Percentiles rank a stretch among this genome's conserved stretches.
phyloP scores from a whole-genome alignment of 2,888 invertebrate species.

The Frankliniella fusca region DNA sequence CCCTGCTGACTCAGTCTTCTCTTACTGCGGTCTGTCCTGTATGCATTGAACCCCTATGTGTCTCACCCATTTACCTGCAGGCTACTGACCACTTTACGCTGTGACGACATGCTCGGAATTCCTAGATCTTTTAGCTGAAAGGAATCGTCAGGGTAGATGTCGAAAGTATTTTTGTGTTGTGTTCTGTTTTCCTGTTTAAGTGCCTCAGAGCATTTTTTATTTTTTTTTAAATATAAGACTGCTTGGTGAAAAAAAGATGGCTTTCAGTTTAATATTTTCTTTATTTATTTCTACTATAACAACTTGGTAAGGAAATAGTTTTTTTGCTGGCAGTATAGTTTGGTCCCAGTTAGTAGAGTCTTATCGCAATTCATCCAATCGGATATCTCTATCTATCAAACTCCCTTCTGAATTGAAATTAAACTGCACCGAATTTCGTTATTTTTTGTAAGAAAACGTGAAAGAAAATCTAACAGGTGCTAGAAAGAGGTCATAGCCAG shows the following conservation, averaged over 20 bases:
- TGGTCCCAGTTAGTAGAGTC: too few species aligned
- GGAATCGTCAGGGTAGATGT: not conserved
- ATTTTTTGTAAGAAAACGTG: too few species aligned
- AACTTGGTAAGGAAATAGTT: not conserved
- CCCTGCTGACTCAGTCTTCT: not conserved
- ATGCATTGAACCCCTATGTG: not conserved
- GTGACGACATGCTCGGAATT: not conserved
- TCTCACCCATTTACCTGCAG: too few species aligned
- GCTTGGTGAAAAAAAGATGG: not conserved
- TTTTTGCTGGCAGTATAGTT: too few species aligned
- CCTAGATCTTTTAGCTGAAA: not conserved
- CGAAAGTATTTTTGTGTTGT: not conserved
- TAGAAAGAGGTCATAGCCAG: conserved; percentile 54
- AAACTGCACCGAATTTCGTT: too few species aligned
- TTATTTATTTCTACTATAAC: not conserved
- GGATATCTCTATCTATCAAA: too few species aligned
- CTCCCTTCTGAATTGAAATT: too few species aligned
- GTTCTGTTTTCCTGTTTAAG: not conserved
- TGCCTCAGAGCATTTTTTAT: too few species aligned
- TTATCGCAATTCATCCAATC: too few species aligned
- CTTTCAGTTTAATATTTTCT: not conserved
- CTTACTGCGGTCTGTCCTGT: not conserved
- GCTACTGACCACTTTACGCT: not conserved
- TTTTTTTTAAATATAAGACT: too few species aligned
- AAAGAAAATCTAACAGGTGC: too few species aligned